Conservation (phyloP, 2,113 vertebrate genomes). For the Corvus moneduloides region DNA sequence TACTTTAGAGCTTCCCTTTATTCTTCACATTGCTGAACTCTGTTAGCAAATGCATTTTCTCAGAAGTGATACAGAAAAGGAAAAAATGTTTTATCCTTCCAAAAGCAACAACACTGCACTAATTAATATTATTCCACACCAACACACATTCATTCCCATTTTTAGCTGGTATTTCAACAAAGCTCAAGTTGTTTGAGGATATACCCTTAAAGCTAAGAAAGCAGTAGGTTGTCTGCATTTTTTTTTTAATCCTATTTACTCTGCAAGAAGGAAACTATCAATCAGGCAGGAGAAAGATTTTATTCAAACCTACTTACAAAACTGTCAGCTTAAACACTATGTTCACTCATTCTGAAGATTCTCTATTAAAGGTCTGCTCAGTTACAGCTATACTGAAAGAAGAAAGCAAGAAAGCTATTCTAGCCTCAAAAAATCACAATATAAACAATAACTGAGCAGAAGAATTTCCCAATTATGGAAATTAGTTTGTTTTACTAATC, state of each 20-base stretch:
- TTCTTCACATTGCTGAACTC: neutral
- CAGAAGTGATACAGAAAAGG: neutral
- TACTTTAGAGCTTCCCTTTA: neutral
- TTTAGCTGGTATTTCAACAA: neutral
- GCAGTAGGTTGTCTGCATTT: neutral
- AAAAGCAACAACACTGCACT: neutral
- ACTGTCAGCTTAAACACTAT: neutral
- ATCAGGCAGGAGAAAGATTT: neutral
- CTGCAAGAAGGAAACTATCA: neutral
- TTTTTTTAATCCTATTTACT: neutral
- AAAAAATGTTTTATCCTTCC: neutral
- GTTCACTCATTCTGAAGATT: neutral
- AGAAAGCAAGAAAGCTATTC: neutral
- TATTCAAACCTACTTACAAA: neutral
- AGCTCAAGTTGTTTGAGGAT: neutral
- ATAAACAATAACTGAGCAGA: neutral
- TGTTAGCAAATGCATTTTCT: neutral
- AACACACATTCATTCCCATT: neutral
- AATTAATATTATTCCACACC: neutral
- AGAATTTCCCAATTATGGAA: neutral
- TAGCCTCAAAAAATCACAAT: neutral
- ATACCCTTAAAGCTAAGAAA: neutral
- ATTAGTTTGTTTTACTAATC: neutral
- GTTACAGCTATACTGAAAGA: neutral
- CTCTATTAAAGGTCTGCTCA: neutral